Base-by-base conservation (phyloP, 2,797 vertebrate genomes). In the Parauchenoglanis punctatus region DNA sequence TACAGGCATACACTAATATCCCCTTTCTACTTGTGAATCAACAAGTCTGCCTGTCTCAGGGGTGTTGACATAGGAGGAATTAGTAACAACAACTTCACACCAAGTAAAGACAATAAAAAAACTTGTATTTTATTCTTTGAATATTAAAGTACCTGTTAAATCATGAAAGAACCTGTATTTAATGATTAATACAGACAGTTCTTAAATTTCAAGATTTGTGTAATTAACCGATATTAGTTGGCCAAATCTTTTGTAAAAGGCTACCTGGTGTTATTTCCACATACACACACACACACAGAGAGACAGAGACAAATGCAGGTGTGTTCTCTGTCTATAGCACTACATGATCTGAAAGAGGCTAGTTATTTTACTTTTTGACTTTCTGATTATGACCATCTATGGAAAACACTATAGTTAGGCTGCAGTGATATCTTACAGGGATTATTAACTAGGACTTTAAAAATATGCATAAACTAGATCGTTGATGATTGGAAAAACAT, bases 1-100 rank as follows among this genome's bases (percentile, higher is more conserved):
- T 59, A 72, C 35, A 87, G 25, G 49, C 68, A 93, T 91, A 88
- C 87, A 23, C 68, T 86, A 70, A 92, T 94, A 93, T 95, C 92
- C 28, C 84, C 89, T 95, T 94, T 92, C 94, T 88, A 68, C 78
- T 86, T 90, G 93, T 92, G 92, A 94, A 93, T 93, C 88, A 89
- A 93, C 93, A 93, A 81, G 92, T 85, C 85, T 88, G 83, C 73
- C 77, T 89, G 81, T 75, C n/a, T 76, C 61, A 1, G 85, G 73
- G 82, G 54, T 89, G 67, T 87, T 85, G 35, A 67, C 46, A 84
- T 83, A 46, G 59, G 5, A 82, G 67, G 56, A 81, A 67, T 52
- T 13, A 31, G 40, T 81, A 58, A 25, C 58, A 85, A 76, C 11
- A 56, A 61, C 77, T 85, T 75, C 65, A 85, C 84, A 85, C 23